These are phyloP conservation scores for Campoplex nolae DNA, from an alignment of 2,888 invertebrate genomes.

Conservation along the genomic window DNA sequence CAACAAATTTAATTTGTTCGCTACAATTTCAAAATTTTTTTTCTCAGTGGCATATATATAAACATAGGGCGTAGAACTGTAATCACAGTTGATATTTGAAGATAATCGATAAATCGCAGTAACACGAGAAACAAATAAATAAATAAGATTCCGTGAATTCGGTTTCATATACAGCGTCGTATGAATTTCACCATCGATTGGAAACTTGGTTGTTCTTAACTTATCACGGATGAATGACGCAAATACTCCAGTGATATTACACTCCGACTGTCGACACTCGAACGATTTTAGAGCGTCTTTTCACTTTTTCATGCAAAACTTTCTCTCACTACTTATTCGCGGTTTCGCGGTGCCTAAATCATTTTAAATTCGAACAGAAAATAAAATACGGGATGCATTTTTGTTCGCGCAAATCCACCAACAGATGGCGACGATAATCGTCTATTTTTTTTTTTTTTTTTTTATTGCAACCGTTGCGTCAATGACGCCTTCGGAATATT, in stretches of 20 bases:
- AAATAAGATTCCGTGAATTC: neutral
- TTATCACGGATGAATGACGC: neutral
- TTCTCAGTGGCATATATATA: too few species aligned
- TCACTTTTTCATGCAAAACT: slow-evolving; percentile 10
- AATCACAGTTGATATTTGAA: neutral
- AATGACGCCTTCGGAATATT: neutral
- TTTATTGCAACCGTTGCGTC: neutral
- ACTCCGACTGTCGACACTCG: neutral
- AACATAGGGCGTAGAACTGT: neutral
- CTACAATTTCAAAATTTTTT: too few species aligned
- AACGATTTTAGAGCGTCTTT: neutral
- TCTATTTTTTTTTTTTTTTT: neutral
- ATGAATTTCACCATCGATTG: neutral
- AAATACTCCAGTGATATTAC: neutral
- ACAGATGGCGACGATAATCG: neutral
- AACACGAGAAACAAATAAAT: neutral
- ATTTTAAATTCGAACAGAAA: neutral
- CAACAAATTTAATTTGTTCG: too few species aligned
- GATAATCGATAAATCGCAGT: neutral
- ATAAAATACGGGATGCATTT: neutral
- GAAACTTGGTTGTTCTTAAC: neutral
- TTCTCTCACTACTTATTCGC: slow-evolving; percentile 4
- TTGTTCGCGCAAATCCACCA: neutral
- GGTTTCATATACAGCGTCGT: neutral
- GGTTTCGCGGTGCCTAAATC: neutral